Evolutionary conservation across 2,113 vertebrate genomes (phyloP).

Genomic region (Marcusenius ussheri): DNA sequence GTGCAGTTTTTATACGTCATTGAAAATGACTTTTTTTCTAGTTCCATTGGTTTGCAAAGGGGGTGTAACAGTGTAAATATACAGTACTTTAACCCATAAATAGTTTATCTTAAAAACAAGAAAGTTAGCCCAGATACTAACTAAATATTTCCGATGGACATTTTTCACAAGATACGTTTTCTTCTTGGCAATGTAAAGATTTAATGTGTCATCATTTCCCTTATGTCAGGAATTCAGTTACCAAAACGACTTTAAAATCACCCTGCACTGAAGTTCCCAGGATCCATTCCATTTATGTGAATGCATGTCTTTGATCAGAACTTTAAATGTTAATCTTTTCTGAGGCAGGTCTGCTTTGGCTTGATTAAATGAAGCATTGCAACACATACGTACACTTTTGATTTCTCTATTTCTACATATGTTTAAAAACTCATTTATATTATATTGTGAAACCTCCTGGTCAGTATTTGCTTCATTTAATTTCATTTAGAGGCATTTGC

Average conservation of each 20-base stretch:
- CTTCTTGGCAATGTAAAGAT: not conserved
- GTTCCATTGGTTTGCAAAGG: not conserved
- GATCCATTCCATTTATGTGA: slow-evolving; percentile 16
- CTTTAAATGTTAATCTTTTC: not conserved
- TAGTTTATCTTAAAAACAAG: not conserved
- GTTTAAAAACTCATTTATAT: not conserved
- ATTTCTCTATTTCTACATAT: not conserved
- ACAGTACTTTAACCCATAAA: not conserved
- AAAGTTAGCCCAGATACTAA: not conserved
- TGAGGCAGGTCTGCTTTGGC: not conserved
- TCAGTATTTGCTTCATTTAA: not conserved
- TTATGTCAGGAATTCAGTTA: not conserved
- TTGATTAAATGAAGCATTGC: not conserved
- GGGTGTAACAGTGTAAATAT: not conserved
- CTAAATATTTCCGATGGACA: not conserved
- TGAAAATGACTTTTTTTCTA: not conserved
- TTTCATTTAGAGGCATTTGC: not conserved
- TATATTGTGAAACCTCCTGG: not conserved
- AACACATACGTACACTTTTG: not conserved
- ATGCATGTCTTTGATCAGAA: slow-evolving; percentile 1
- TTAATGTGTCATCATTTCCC: not conserved
- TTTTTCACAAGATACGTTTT: not conserved
- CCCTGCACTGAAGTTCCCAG: not conserved
- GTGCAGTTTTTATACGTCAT: not conserved
- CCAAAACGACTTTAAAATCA: not conserved